These are phyloP conservation scores for Heteromormyrus szaboi DNA, from an alignment of 2,797 vertebrate species.

Conservation along the genomic window DNA sequence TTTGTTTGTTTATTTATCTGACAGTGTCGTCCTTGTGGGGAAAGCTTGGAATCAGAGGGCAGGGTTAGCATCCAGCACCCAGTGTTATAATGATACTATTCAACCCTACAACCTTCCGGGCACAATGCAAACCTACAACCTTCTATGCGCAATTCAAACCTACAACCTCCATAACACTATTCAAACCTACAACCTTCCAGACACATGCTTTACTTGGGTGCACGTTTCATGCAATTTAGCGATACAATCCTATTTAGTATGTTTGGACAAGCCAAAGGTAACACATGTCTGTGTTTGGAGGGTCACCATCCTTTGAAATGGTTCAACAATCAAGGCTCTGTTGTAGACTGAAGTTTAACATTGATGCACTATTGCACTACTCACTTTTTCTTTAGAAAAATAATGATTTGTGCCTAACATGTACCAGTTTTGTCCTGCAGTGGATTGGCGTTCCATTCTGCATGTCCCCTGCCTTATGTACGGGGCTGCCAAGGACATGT, in stretches of 20 bases:
- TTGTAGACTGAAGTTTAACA: background rate
- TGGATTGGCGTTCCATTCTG: background rate
- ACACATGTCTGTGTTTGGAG: background rate
- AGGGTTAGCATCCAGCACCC: background rate
- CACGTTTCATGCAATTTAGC: background rate
- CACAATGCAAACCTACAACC: background rate
- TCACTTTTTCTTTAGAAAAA: background rate
- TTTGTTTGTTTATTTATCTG: background rate
- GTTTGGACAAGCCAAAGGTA: background rate
- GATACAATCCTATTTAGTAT: background rate
- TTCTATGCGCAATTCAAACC: background rate
- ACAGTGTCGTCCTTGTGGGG: background rate
- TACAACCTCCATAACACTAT: background rate
- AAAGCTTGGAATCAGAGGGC: background rate
- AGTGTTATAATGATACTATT: background rate
- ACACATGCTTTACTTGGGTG: background rate
- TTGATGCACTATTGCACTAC: background rate
- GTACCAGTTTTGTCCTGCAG: background rate
- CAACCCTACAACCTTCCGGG: background rate
- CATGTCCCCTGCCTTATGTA: background rate
- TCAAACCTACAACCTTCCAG: background rate
- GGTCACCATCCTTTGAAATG: background rate
- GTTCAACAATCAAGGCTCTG: background rate
- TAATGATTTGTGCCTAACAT: background rate
- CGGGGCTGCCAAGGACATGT: background rate